These are phyloP conservation scores for Morone chrysops DNA, from an alignment of 2,113 vertebrate species.

Conservation along the genomic window DNA sequence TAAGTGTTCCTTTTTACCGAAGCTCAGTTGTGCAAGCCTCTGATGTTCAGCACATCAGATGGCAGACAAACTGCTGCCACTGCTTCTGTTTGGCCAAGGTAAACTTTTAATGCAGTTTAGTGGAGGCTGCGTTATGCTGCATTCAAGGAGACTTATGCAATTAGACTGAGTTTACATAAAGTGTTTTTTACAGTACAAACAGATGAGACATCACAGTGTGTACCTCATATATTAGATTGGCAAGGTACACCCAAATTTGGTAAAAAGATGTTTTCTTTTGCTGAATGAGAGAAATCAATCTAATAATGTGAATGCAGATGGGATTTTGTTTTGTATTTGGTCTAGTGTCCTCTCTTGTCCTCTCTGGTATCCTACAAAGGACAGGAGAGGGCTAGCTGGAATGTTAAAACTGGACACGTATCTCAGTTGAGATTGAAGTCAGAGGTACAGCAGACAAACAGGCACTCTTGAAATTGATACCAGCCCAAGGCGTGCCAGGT, in stretches of 20 bases:
- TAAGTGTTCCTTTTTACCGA: not conserved
- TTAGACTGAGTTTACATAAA: not conserved
- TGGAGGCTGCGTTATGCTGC: not conserved
- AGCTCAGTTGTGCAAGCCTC: not conserved
- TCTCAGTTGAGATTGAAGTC: slow-evolving; percentile 10
- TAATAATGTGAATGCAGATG: slow-evolving; percentile 9
- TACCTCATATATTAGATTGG: not conserved
- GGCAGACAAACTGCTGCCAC: slow-evolving; percentile 9
- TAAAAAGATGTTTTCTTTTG: not conserved
- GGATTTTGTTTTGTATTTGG: not conserved
- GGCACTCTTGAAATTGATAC: slow-evolving; percentile 17
- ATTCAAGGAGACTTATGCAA: not conserved
- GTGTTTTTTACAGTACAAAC: not conserved
- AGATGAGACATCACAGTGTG: not conserved
- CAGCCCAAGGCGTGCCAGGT: not conserved
- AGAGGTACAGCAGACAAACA: not conserved
- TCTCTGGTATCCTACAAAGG: not conserved
- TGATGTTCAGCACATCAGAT: slow-evolving; percentile 3
- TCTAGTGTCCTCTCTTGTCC: not conserved
- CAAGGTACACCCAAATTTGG: not conserved
- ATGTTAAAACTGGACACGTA: not conserved
- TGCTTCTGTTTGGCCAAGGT: not conserved
- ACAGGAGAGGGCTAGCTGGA: not conserved
- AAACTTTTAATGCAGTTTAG: slow-evolving; percentile 11
- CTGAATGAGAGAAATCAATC: slow-evolving; percentile 9